Evolutionary conservation across 2,888 invertebrate species (phyloP).

Genomic region (Tachina fera): DNA sequence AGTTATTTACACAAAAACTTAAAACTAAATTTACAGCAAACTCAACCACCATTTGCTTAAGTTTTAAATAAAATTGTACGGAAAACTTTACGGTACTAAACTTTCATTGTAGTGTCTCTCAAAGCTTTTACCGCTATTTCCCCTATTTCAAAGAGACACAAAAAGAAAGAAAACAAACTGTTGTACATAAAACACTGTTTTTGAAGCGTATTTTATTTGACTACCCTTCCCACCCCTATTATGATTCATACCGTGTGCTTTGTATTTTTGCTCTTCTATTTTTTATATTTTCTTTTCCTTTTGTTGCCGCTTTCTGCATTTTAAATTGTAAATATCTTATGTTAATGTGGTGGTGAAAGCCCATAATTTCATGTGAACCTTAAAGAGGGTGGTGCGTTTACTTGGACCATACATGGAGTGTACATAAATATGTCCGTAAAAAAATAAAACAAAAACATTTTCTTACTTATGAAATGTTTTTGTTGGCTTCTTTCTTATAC

Average conservation of each 20-base stretch:
- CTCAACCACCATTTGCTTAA: conserved; percentile 21
- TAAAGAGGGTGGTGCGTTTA: conserved; percentile 62
- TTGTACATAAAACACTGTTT: not conserved
- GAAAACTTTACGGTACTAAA: conserved; percentile 37
- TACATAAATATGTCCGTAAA: not conserved
- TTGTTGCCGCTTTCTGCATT: conserved; percentile 4
- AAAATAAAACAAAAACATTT: not conserved
- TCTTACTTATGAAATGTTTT: conserved; percentile 40
- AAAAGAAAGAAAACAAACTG: conserved; percentile 8
- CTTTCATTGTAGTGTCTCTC: not conserved
- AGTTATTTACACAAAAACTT: not conserved
- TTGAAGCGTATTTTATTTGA: conserved; percentile 13
- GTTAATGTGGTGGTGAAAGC: conserved; percentile 13
- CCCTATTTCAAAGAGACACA: conserved; percentile 10
- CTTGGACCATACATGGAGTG: conserved; percentile 31
- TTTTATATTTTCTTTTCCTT: not conserved
- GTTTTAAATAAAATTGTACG: not conserved
- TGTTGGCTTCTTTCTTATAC: conserved; percentile 62
- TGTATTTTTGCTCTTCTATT: conserved; percentile 9
- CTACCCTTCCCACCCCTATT: not conserved
- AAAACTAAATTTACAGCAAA: conserved; percentile 15
- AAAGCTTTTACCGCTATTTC: conserved; percentile 39
- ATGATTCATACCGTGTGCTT: not conserved
- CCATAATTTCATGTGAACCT: conserved; percentile 18
- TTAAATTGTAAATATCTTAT: conserved; percentile 43